Evolutionary conservation across 2,888 invertebrate species (phyloP), one percentile per base, ranked within the genome.

Genomic region (Matsumyia berberina): DNA sequence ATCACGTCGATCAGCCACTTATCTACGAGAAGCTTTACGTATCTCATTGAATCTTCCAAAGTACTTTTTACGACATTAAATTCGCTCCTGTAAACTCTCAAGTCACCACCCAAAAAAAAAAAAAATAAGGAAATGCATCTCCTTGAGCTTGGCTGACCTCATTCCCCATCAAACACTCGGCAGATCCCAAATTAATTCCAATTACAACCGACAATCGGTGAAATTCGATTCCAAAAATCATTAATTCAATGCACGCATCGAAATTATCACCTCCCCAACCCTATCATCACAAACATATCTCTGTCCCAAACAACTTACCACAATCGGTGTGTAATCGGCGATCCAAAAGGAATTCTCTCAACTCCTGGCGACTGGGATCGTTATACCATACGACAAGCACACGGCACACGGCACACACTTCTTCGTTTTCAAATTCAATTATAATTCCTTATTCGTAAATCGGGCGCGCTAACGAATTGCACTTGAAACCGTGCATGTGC

Each of bases 401-500:
- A n/a, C n/a, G n/a, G n/a, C n/a, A 53, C 39, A 67, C 67, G 31
- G 17, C 15, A 11, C 57, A 24, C 35, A 9, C 19, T 55, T 55
- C 31, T 29, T 29, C 8, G 39, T 76, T 66, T 66, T 37, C 64
- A 24, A 79, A 85, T 85, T 85, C 79, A 79, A 85, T 74, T 85
- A 74, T 39, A 64, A 83, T 78, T 83, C 78, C 60, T 78, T 79
- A 69, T 78, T 69, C 62, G 72, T 83, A 83, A 73, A 73, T 77
- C 82, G 77, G 78, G 73, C 78, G 78, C 73, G 72, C 66, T 60
- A 39, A 67, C 46, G 60, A 67, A 62, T 57, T 78, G 74, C 85
- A 85, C 79, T 85, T 72, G 53, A 85, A 80, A 79, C 44, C 70
- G 58, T 85, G 74, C 85, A 79, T 69, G 70, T 77, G 66, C 73